Evolutionary conservation across 1,140 invertebrate genomes (phyloP).

Genomic region (Himalopsyche phryganea): DNA sequence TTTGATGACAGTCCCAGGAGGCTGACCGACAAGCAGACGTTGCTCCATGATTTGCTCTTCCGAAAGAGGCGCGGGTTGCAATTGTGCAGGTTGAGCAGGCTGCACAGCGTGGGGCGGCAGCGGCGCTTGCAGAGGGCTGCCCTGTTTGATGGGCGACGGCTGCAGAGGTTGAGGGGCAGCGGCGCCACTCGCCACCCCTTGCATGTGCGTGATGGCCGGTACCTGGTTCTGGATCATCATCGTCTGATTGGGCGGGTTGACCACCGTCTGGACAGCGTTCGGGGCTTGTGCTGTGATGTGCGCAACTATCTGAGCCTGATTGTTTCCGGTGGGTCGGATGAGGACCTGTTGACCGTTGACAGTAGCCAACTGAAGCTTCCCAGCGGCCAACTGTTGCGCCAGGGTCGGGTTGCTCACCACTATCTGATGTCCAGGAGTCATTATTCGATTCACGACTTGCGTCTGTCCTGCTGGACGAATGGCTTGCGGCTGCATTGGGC

Average conservation of each 20-base stretch:
- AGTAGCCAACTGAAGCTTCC: constrained; percentile 77
- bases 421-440: constrained; percentile 57
- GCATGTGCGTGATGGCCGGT: background rate
- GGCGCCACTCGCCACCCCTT: constrained; percentile 34
- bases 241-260: constrained; percentile 8
- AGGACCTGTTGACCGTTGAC: constrained; percentile 78
- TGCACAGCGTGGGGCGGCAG: constrained; percentile 21
- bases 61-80: constrained; percentile 39
- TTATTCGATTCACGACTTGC: constrained; percentile 26
- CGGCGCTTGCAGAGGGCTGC: constrained; percentile 34
- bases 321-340: constrained; percentile 68
- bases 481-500: constrained; percentile 22
- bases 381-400: constrained; percentile 71
- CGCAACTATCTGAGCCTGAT: constrained; percentile 66
- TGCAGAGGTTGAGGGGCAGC: constrained; percentile 27
- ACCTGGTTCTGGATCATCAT: background rate
- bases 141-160: constrained; percentile 19
- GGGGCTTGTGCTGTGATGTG: constrained; percentile 56
- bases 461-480: constrained; percentile 36
- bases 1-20: constrained; percentile 81
- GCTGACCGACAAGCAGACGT: constrained; percentile 69
- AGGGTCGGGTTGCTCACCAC: constrained; percentile 71
- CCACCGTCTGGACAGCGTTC: constrained; percentile 39
- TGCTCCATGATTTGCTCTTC: constrained; percentile 62
- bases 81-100: constrained; percentile 30